These are phyloP conservation scores for Scaptomyza pallida DNA, from an alignment of 1,140 invertebrate genomes.

Conservation along the genomic window DNA sequence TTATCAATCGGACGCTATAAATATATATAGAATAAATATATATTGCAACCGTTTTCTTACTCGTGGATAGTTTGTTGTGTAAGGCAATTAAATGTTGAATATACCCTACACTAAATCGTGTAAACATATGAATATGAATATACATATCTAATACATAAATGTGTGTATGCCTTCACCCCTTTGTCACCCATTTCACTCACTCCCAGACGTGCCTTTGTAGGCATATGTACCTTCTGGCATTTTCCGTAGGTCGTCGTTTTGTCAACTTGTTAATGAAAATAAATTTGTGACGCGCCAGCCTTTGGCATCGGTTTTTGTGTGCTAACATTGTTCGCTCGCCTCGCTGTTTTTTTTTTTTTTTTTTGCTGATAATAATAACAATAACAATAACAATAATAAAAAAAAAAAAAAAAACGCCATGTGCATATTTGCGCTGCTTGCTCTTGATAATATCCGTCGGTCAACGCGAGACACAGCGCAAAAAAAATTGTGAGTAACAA, in stretches of 20 bases:
- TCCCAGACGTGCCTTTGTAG: too few relatives aligned
- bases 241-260: slow-evolving; percentile 12
- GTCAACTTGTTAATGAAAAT: slow-evolving; percentile 75
- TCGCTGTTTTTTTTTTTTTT: too few relatives aligned
- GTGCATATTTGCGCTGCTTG: slow-evolving; percentile 28
- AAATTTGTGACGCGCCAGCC: slow-evolving; percentile 63
- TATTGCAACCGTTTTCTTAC: too few relatives aligned
- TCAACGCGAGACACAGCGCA: slow-evolving; percentile 42
- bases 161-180: too few relatives aligned
- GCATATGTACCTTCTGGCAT: slow-evolving; percentile 19
- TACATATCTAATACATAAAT: too few relatives aligned
- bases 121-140: too few relatives aligned
- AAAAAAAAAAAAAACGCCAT: slow-evolving; percentile 56
- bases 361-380: slow-evolving; percentile 70
- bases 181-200: too few relatives aligned
- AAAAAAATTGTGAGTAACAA: slow-evolving; percentile 54
- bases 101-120: background rate
- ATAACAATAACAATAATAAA: slow-evolving; percentile 71
- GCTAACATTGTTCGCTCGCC: too few relatives aligned
- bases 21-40: too few relatives aligned
- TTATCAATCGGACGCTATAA: too few relatives aligned
- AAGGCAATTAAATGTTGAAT: background rate
- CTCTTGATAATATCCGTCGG: slow-evolving; percentile 70
- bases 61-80: too few relatives aligned
- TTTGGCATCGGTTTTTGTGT: slow-evolving; percentile 6